A percentile compares a stretch with the other conserved stretches of the same genome.
phyloP scores from a whole-genome alignment of 2,888 invertebrate species.

The Dolomedes plantarius region DNA sequence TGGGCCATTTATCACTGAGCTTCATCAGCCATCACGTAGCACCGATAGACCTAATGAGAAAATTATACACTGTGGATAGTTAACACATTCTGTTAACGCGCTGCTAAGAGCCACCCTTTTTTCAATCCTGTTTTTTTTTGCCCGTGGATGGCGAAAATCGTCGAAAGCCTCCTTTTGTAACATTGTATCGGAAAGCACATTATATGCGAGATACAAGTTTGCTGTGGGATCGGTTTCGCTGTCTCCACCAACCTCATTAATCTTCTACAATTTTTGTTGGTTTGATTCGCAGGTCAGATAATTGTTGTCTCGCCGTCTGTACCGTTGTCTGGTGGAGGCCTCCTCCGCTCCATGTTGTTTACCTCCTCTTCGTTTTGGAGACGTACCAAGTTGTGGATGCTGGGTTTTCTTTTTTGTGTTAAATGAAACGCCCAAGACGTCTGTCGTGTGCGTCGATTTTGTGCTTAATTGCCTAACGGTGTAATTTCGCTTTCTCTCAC shows the following conservation, averaged over 20 bases:
- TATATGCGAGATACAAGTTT: not conserved
- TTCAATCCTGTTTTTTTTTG: too few species aligned
- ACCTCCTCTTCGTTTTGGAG: not conserved
- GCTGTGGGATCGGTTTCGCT: slow-evolving; percentile 2
- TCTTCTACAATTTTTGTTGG: not conserved
- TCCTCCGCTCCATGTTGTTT: not conserved
- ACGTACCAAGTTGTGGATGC: not conserved
- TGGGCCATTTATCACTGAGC: too few species aligned
- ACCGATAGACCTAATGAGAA: slow-evolving; percentile 41
- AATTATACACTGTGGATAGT: slow-evolving; percentile 57
- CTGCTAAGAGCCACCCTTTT: not conserved
- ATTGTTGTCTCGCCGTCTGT: slow-evolving; percentile 27
- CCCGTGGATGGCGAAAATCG: not conserved
- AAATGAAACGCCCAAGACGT: not conserved
- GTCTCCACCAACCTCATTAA: slow-evolving; percentile 22
- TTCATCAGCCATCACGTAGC: not conserved
- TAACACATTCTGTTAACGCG: slow-evolving; percentile 36
- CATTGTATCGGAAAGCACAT: not conserved
- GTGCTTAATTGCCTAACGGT: not conserved
- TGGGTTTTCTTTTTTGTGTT: not conserved
- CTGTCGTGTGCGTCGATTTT: not conserved
- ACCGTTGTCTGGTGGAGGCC: not conserved
- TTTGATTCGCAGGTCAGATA: slow-evolving; percentile 27
- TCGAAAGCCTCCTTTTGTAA: not conserved
- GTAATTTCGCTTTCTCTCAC: not conserved